Evolutionary conservation across 2,888 invertebrate species (phyloP).

Genomic region (Phytoseiulus persimilis): DNA sequence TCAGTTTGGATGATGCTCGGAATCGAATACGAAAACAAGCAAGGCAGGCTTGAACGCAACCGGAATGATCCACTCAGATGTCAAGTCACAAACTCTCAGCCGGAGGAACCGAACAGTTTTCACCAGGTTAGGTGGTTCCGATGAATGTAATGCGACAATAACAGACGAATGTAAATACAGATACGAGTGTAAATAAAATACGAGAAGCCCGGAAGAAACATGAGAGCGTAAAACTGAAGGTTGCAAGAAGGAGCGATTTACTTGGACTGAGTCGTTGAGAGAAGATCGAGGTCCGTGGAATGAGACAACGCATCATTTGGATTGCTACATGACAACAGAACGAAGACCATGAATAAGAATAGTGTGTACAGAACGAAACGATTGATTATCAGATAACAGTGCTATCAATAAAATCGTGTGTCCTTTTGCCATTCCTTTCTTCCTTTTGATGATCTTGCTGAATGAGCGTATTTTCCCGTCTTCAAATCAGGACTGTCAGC

Average conservation of each 20-base stretch:
- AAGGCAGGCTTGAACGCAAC: not conserved
- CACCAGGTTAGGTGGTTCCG: not conserved
- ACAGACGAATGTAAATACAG: not conserved
- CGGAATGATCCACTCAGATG: not conserved
- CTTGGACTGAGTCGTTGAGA: not conserved
- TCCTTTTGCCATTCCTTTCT: not conserved
- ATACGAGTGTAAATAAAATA: not conserved
- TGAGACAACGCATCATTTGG: not conserved
- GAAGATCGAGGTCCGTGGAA: not conserved
- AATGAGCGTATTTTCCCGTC: too few relatives aligned
- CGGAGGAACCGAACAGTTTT: not conserved
- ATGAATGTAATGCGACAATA: not conserved
- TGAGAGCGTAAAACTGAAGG: not conserved
- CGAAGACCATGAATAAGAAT: not conserved
- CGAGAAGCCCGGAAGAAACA: not conserved
- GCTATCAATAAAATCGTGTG: not conserved
- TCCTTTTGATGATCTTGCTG: too few relatives aligned
- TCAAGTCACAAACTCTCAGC: not conserved
- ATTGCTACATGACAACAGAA: not conserved
- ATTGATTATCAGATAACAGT: not conserved
- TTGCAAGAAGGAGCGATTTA: not conserved
- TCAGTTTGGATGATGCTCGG: not conserved
- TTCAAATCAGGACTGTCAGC: too few relatives aligned
- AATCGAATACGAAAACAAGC: not conserved
- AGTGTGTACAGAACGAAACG: slow-evolving; percentile 5